A percentile compares a stretch with the other conserved stretches of the same genome.
Evolutionary conservation across 2,888 invertebrate species (phyloP).

Genomic region (Tromatobia lineatoria): DNA sequence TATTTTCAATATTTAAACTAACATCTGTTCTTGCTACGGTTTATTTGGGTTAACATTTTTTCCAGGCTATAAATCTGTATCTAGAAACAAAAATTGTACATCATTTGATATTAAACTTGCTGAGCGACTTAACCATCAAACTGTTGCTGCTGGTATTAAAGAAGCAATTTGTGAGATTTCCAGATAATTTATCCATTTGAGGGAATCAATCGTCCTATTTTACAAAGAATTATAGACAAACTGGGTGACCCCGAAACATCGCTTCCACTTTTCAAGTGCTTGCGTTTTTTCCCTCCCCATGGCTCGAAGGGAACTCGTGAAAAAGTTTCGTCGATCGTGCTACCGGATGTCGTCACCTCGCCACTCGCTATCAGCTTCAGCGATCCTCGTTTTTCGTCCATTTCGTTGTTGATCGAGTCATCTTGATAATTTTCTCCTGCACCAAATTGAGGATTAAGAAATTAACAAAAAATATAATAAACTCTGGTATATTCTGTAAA

Average conservation of each 20-base stretch:
- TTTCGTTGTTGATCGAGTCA: slow-evolving; percentile 14
- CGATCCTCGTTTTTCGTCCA: slow-evolving; percentile 35
- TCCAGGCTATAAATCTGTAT: background rate
- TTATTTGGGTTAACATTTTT: background rate
- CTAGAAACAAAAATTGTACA: background rate
- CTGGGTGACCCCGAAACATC: slow-evolving; percentile 17
- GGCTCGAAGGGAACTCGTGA: slow-evolving; percentile 60
- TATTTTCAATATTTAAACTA: background rate
- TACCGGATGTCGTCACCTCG: slow-evolving; percentile 53
- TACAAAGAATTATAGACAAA: slow-evolving; percentile 45
- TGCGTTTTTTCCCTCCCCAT: slow-evolving; percentile 63
- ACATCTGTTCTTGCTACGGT: background rate
- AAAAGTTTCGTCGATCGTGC: slow-evolving; percentile 33
- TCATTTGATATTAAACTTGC: background rate
- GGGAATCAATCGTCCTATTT: slow-evolving; percentile 45
- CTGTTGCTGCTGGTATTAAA: background rate
- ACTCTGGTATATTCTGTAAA: background rate
- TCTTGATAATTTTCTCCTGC: background rate
- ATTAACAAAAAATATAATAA: background rate
- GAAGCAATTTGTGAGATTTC: background rate
- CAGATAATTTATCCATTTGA: slow-evolving; percentile 35
- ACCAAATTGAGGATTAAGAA: background rate
- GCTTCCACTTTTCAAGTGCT: slow-evolving; percentile 18
- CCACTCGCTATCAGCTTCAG: slow-evolving; percentile 19
- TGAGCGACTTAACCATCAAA: slow-evolving; percentile 16